Evolutionary conservation across 2,888 invertebrate species (phyloP), one percentile per base, ranked within the genome.

Genomic region (Diaprepes abbreviatus): DNA sequence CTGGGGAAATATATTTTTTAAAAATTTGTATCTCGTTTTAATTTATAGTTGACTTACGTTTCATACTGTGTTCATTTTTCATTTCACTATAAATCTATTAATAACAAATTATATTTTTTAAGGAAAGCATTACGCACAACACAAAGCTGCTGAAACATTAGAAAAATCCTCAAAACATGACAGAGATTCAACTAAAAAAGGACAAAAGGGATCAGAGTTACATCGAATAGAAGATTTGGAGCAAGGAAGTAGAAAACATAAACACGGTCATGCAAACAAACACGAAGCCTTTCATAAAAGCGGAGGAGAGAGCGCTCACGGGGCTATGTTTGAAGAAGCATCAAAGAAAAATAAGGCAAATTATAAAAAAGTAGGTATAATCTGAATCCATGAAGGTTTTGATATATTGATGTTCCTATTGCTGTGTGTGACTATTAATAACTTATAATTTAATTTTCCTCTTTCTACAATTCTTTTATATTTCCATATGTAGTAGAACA

Each of bases 181-280:
- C 38, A 73, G 75, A 38, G 84, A 83, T 43, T 74, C 75, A 12
- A 77, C 77, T 0, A 76, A 76, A 21, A 81, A 82, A 65, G 83
- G 82, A 10, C 75, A 80, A 52, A 72, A 77, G 21, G 74, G 76
- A 10, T 72, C 76, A 6, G 78, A 79, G 5, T 62, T 75, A 9
- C 83, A 82, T 58, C 80, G 77, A 70, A 77, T 77, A 43, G 74
- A 78, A 16, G 79, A 80, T 55, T 76, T 73, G 4, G 83, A 83
- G 65, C 76, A 77, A 28, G 82, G 79, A 19, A 83, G 83, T 1
- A 83, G 82, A 70, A 83, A 84, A 71, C 76, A 73, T 17, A 76
- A 77, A n/a, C 77, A 79, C 43, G 43, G 12, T 17, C 71, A 67
- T 14, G 70, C 40, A 4, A 66, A 63, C 10, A 77, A 80, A 60